phyloP scores from a whole-genome alignment of 2,113 vertebrate genomes.

The Peromyscus californicus region DNA sequence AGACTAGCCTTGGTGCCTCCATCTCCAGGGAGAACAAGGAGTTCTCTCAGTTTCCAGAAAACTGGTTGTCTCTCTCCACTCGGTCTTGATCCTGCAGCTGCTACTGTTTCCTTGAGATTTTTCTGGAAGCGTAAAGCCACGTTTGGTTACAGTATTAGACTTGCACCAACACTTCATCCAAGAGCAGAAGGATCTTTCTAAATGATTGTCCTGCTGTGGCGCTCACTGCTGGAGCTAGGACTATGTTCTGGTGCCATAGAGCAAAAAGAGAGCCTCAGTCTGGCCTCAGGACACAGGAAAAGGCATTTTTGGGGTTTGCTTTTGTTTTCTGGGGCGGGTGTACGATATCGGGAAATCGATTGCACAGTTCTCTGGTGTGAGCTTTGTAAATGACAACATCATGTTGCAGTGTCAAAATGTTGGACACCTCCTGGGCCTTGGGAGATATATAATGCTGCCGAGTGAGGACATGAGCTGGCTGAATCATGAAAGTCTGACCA shows the following conservation, averaged over 20 bases:
- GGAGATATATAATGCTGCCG: neutral
- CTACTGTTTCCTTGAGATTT: neutral
- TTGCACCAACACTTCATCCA: neutral
- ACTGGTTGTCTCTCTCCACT: neutral
- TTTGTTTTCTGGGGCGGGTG: neutral
- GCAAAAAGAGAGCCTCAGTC: neutral
- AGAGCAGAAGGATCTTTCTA: neutral
- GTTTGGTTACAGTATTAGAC: neutral
- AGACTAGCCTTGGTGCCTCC: neutral
- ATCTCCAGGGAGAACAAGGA: neutral
- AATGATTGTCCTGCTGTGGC: no score
- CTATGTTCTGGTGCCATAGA: fast-evolving
- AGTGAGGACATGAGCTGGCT: neutral
- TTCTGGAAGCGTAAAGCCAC: no score
- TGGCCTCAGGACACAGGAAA: neutral
- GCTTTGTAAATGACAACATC: neutral
- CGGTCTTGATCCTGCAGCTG: neutral
- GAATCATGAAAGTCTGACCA: neutral
- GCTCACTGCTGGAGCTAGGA: neutral
- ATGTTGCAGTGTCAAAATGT: no score
- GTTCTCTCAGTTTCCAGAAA: neutral
- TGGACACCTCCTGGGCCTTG: neutral
- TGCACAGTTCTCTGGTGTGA: neutral
- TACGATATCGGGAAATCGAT: neutral
- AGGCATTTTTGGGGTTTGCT: neutral